Evolutionary conservation across 2,888 invertebrate species (phyloP), one percentile per base, ranked within the genome.

Genomic region (Scotopteryx bipunctaria): DNA sequence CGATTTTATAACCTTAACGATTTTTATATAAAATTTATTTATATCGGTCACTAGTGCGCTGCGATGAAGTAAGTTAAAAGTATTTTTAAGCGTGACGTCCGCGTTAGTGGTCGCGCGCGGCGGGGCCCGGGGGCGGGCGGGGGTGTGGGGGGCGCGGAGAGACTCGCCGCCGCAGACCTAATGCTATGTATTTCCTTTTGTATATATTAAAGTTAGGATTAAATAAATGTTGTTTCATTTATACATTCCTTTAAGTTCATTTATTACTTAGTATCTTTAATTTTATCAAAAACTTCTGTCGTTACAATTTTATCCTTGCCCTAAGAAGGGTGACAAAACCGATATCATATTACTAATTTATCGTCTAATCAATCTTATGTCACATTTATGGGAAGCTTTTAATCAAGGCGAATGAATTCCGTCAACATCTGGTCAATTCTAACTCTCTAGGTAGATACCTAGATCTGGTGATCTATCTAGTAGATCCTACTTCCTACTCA

Each of bases 131-230:
- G 1, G 19, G 19, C 2, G 19, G 19, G n/a, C n/a, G 2, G 31
- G 13, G 40, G 31, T 1, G 21, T 8, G 14, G 23, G 36, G 13
- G 21, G 21, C 6, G 35, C 17, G 35, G 23, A n/a, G 23, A 6
- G 13, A 15, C 19, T 36, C 35, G 37, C 32, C 44, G 40, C 32
- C 40, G 29, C 23, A 15, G 27, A 31, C 40, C 38, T 40, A 16
- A 44, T 48, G 65, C 64, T 59, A 66, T 76, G 75, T 75, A 81
- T 81, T 81, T 80, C 78, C 74, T 82, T 84, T 84, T 85, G 83
- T 85, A 83, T 83, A 83, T 84, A 85, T 82, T 85, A 84, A 84
- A 81, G 63, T 73, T 83, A 84, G 81, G 80, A 76, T 79, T 77
- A 73, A 79, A 77, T 27, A 14, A n/a, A 9, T 21, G 23, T 51